Conservation (phyloP, 2,888 invertebrate species). For the Osmoderma eremita region DNA sequence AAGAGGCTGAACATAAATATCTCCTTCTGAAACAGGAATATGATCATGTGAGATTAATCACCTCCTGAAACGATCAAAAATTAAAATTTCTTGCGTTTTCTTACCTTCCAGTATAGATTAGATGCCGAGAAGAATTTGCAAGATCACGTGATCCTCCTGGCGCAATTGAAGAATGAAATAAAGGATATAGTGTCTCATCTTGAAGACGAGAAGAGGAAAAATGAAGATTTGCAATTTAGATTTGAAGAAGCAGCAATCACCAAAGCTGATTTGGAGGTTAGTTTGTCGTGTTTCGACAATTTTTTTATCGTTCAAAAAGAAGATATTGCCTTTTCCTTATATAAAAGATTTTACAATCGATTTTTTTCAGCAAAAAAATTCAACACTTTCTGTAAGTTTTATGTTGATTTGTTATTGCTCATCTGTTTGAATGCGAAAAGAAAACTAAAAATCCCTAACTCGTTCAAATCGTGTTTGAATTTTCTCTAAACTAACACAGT, state of each 20-base stretch:
- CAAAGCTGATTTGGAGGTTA: constrained; percentile 89
- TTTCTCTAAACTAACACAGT: background rate
- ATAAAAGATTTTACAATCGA: constrained; percentile 4
- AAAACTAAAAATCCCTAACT: no score
- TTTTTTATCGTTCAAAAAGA: no score
- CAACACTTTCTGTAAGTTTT: constrained; percentile 65
- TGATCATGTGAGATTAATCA: constrained; percentile 69
- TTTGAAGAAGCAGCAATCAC: constrained; percentile 92
- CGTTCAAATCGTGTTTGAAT: background rate
- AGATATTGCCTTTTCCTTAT: no score
- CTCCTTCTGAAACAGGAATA: constrained; percentile 71
- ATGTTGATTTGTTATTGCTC: constrained; percentile 10
- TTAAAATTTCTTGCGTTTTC: background rate
- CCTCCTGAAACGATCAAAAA: background rate
- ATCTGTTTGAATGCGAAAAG: background rate
- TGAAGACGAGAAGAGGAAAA: constrained; percentile 82
- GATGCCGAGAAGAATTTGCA: constrained; percentile 68
- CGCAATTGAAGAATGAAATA: constrained; percentile 69
- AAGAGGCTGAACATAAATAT: constrained; percentile 77
- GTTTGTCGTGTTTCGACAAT: constrained; percentile 48
- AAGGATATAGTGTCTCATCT: constrained; percentile 71
- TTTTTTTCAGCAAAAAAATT: constrained; percentile 63
- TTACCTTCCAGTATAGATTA: constrained; percentile 64
- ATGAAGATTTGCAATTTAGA: constrained; percentile 90
- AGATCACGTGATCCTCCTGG: constrained; percentile 67